Evolutionary conservation across 2,113 vertebrate species (phyloP).

Genomic region (Silurus meridionalis): DNA sequence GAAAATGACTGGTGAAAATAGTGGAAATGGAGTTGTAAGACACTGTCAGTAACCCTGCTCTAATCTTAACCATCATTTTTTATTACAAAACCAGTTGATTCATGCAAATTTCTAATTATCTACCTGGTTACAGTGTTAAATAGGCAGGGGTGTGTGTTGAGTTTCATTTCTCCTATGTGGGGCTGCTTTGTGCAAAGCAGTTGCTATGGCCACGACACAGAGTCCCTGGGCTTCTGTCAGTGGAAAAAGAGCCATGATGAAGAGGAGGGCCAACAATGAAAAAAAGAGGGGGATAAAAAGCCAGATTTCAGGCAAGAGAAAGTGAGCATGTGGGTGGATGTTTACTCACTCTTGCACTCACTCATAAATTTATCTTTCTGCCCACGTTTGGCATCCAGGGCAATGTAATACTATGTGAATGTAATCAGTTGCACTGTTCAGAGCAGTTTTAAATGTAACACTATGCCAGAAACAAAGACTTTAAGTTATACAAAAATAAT

Average conservation of each 20-base stretch:
- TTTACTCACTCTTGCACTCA: constrained; percentile 32
- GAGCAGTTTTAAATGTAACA: not conserved
- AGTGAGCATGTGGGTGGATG: constrained; percentile 14
- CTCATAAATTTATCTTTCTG: constrained; percentile 26
- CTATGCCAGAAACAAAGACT: not conserved
- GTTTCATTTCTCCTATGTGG: constrained; percentile 29
- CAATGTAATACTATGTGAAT: constrained; percentile 25
- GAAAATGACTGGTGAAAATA: not conserved
- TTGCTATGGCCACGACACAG: constrained; percentile 65
- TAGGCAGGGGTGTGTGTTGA: not conserved
- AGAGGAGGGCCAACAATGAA: constrained; percentile 22
- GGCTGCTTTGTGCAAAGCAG: constrained; percentile 43
- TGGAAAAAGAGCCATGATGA: constrained; percentile 29
- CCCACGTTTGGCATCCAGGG: constrained; percentile 28
- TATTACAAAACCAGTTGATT: not conserved
- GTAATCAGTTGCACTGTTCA: not conserved
- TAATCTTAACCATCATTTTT: not conserved
- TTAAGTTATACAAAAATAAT: not conserved
- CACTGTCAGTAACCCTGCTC: not conserved
- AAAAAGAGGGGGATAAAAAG: constrained; percentile 1
- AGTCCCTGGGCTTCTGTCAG: constrained; percentile 16
- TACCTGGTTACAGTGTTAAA: not conserved
- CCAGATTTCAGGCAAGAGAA: constrained; percentile 31
- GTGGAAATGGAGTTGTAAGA: not conserved
- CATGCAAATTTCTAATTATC: not conserved